A percentile compares a stretch with the other conserved stretches of the same genome.
Conservation (phyloP, 2,113 vertebrate genomes). For the Eulacestoma nigropectus region DNA sequence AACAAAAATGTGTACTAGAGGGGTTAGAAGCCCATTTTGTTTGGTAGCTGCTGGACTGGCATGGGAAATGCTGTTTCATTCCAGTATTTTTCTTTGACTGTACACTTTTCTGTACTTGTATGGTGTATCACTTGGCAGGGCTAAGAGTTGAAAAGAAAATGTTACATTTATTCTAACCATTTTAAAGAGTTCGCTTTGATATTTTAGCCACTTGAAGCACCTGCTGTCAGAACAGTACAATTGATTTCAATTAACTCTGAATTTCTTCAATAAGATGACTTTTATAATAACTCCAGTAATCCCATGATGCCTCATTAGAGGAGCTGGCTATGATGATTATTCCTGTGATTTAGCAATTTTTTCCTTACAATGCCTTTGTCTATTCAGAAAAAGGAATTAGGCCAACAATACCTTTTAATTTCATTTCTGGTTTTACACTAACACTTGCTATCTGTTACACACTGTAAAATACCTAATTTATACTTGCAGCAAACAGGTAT, state of each 20-base stretch:
- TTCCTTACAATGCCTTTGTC: slow-evolving; percentile 48
- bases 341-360: slow-evolving; percentile 62
- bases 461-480: background rate
- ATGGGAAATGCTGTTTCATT: background rate
- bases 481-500: background rate
- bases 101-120: background rate
- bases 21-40: slow-evolving; percentile 21
- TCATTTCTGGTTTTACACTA: background rate
- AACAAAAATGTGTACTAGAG: background rate
- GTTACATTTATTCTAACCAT: slow-evolving; percentile 4
- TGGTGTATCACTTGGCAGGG: slow-evolving; percentile 1
- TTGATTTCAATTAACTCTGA: slow-evolving; percentile 69
- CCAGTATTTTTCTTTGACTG: slow-evolving; percentile 15
- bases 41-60: slow-evolving; percentile 10
- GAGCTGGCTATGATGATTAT: slow-evolving; percentile 58
- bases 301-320: slow-evolving; percentile 72
- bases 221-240: slow-evolving; percentile 58
- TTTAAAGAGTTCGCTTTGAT: slow-evolving; percentile 53
- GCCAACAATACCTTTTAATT: background rate
- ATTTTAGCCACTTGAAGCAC: slow-evolving; percentile 57
- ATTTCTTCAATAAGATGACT: slow-evolving; percentile 56
- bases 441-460: slow-evolving; percentile 12
- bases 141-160: background rate
- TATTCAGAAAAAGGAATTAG: slow-evolving; percentile 24
- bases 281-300: slow-evolving; percentile 67